Evolutionary conservation across 2,888 invertebrate species (phyloP).

Genomic region (Tolmerus cingulatus): DNA sequence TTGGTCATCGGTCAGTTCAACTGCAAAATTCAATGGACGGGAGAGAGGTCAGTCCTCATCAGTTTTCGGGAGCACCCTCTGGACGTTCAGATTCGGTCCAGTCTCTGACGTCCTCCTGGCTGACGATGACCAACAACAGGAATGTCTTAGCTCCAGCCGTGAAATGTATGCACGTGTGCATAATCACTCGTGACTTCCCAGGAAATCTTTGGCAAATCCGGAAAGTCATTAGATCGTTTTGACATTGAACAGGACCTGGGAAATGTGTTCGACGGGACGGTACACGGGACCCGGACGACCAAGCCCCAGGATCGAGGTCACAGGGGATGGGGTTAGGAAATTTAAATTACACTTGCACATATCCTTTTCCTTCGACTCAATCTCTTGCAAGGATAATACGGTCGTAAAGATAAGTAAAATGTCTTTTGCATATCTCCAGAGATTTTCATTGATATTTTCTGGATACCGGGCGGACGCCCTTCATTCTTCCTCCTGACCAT

Average conservation of each 20-base stretch:
- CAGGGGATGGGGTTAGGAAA: neutral
- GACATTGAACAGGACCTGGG: slow-evolving; percentile 30
- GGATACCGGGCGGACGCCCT: neutral
- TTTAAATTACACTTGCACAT: slow-evolving; percentile 33
- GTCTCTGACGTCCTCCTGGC: neutral
- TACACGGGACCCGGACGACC: neutral
- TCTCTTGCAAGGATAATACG: slow-evolving; percentile 36
- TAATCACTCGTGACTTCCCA: slow-evolving; percentile 13
- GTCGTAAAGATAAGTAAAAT: slow-evolving; percentile 45
- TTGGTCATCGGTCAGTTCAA: slow-evolving; percentile 11
- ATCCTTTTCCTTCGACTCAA: neutral
- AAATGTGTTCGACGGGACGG: neutral
- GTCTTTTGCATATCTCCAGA: slow-evolving; percentile 44
- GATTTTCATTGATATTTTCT: slow-evolving; percentile 31
- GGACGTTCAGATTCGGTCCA: neutral
- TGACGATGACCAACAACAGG: neutral
- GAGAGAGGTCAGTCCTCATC: slow-evolving; percentile 14
- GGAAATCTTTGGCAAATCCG: slow-evolving; percentile 34
- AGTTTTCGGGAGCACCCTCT: neutral
- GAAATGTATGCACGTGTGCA: slow-evolving; percentile 34
- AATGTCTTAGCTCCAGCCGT: neutral
- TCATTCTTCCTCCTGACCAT: slow-evolving; percentile 4
- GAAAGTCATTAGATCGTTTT: slow-evolving; percentile 40
- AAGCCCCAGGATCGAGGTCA: neutral
- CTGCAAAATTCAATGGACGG: neutral